Evolutionary conservation across 2,888 invertebrate species (phyloP), one percentile per base, ranked within the genome.

Genomic region (Papilio gigon): DNA sequence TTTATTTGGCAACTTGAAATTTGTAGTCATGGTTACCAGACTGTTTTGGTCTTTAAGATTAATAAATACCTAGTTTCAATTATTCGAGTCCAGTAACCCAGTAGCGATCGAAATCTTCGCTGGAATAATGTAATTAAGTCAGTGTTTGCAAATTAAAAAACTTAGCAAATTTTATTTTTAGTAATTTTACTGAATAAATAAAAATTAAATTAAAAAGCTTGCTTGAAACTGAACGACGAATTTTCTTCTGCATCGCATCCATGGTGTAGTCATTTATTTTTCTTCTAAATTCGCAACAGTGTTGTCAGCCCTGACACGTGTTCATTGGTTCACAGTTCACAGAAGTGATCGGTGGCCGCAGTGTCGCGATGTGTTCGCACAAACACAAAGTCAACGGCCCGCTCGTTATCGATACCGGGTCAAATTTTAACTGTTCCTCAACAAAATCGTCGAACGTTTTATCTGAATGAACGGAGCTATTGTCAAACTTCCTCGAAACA

Each of bases 311-410:
- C 58, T 77, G 69, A 65, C 78, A 76, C 79, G 80, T 75, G 80
- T 79, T 77, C 72, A 71, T 20, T n/a, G n/a, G n/a, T n/a, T 72
- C 69, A 71, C 65, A 61, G 69, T 56, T 30, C 30, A 30, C 30
- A 56, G 9, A 74, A 77, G 76, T 73, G 76, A 76, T 76, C 71
- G 74, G 77, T 78, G 78, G 75, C n/a, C n/a, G n/a, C 81, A 84
- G 81, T 80, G 77, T 80, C 80, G 75, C 65, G 37, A 71, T 75
- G 72, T 73, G 65, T 56, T 69, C 68, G 67, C 71, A 70, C 71
- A 72, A 75, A 74, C 30, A 78, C 75, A 74, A 77, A 80, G 88
- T 88, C 88, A 88, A 84, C 70, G 86, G 76, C 84, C 84, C 73
- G 74, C 70, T 77, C 4, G 59, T 85, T 87, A 87, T 87, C 87